These are phyloP conservation scores for Varanus salvator DNA, from an alignment of 2,113 vertebrate genomes.

Conservation along the genomic window DNA sequence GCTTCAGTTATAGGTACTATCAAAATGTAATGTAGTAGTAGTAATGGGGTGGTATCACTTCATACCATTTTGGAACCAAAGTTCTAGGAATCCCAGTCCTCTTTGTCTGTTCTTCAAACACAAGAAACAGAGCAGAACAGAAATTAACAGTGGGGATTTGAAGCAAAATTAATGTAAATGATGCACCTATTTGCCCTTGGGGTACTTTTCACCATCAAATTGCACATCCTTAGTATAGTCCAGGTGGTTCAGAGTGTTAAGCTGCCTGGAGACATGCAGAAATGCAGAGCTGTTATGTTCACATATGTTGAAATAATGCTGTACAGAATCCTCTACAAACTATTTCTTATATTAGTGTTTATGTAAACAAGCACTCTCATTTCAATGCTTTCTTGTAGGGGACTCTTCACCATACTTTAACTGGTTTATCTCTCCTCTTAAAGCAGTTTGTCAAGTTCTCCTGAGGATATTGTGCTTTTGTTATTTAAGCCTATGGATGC, in stretches of 20 bases:
- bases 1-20: no score
- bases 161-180: not conserved
- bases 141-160: not conserved
- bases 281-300: not conserved
- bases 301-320: not conserved
- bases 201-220: not conserved
- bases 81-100: not conserved
- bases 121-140: not conserved
- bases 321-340: not conserved
- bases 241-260: not conserved
- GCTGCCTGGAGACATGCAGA: not conserved
- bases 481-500: constrained; percentile 65
- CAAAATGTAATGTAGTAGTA: no score
- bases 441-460: constrained; percentile 39
- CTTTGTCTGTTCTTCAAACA: not conserved
- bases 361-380: not conserved
- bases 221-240: not conserved
- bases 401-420: not conserved
- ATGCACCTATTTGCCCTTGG: not conserved
- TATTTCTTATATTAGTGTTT: not conserved
- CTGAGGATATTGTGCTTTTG: constrained; percentile 64
- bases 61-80: not conserved
- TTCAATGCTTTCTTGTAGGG: not conserved
- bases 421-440: not conserved
- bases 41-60: not conserved